Conservation (phyloP, 2,113 vertebrate species). For the Rhabdornis inornatus region DNA sequence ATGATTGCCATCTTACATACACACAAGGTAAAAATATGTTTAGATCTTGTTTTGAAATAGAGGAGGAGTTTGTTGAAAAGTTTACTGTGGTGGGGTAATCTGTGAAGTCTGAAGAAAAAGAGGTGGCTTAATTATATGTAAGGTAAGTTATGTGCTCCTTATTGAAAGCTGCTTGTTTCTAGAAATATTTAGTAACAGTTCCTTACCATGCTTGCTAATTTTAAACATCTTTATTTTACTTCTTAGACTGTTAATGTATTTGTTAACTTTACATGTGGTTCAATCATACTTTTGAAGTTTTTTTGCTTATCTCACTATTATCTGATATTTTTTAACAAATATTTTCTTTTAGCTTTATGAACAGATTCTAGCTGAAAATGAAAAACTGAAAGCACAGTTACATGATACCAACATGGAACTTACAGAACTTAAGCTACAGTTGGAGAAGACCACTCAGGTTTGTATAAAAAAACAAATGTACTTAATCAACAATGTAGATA, state of each 20-base stretch:
- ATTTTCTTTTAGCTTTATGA: constrained; percentile 89
- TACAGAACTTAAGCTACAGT: constrained; percentile 91
- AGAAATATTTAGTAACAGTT: neutral
- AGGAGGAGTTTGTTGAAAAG: neutral
- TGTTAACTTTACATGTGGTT: neutral
- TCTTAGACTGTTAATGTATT: neutral
- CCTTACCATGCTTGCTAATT: neutral
- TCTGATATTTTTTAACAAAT: neutral
- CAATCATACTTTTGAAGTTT: neutral
- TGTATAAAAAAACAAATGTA: neutral
- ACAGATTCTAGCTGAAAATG: constrained; percentile 95
- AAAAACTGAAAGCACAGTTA: constrained; percentile 96
- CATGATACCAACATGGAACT: constrained; percentile 94
- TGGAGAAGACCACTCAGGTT: constrained; percentile 98
- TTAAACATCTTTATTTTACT: neutral
- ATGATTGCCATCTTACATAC: neutral
- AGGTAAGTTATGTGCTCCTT: neutral
- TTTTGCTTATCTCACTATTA: neutral
- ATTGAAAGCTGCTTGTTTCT: neutral
- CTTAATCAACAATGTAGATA: neutral
- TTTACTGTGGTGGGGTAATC: neutral
- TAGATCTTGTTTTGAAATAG: constrained; percentile 16
- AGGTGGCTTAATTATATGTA: neutral
- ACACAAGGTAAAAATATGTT: neutral
- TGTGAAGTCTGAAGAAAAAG: neutral